Base-by-base conservation (phyloP, 1,140 invertebrate species). In the Scaptomyza montana region DNA sequence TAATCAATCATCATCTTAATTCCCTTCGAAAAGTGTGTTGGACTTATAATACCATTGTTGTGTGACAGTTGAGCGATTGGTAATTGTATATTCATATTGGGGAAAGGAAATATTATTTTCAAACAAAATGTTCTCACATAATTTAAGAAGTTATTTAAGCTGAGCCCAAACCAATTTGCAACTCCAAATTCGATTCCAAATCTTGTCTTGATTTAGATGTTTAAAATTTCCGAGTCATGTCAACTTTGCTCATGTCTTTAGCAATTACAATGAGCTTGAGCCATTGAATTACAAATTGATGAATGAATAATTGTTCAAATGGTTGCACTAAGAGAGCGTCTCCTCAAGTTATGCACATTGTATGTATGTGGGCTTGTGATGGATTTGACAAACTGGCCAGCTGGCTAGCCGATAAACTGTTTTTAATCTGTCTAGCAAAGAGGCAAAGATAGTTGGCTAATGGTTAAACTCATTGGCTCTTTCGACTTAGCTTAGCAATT, bases 251-350 rank as follows among this genome's bases (percentile, higher is more conserved):
- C 57, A 59, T 60, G 36, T 61, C 16, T 33, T 68, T 70, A 43
- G 63, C 63, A 67, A 67, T 72, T 72, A 36, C 53, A 70, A 64
- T 70, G 59, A 62, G 66, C 13, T 19, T 21, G 30, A 66, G 8
- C 56, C 49, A 73, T 68, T 73, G 56, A 73, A 68, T 73, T 60
- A 67, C 63, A 66, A 66, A 72, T 66, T 66, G 49, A 16, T 16
- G n/a, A n/a, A 43, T 12, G 39, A 43, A 43, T 43, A n/a, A 43
- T 43, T 36, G 33, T 9, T 9, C 9, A 36, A 36, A 36, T 36
- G 33, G 21, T 33, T 36, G 28, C 21, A 57, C 21, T 25, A 25
- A 25, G 21, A 5, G 28, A 6, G 30, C 30, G 30, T 33, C 30
- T 33, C 30, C 30, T 33, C 30, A 1, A 33, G 30, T 6, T 33